Evolutionary conservation across 2,888 invertebrate species (phyloP), one percentile per base, ranked within the genome.

Genomic region (Cosmia trapezina): DNA sequence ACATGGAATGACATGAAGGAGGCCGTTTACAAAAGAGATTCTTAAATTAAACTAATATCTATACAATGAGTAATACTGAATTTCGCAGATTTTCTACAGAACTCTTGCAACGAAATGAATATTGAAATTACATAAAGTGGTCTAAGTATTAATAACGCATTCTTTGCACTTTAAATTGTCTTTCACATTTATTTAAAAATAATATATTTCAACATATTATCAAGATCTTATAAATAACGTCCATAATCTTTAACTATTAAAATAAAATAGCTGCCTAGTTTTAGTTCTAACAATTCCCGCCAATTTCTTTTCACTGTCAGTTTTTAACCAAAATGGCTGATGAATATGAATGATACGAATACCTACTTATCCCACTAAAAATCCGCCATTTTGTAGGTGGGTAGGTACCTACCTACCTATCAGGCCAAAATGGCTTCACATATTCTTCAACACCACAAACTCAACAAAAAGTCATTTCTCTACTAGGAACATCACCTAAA

Each of bases 401-500:
- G 8, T 17, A 3, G 3, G 28, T 28, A 28, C 28, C 28, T 28
- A 28, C 28, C 28, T 28, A 28, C 28, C 28, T 28, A 19, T 12
- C 63, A 33, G 37, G 33, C 19, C 49, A 62, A 66, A 28, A 77
- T 57, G 51, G 56, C 61, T 37, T 53, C n/a, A 37, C 11, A 37
- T 37, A 53, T 22, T 41, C 22, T 45, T 61, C 14, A 70, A 19
- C 28, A 43, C 43, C 37, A 14, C n/a, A 61, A 64, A 47, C 17
- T 1, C 17, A 61, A 28, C 37, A 61, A 14, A 71, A 73, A 37
- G 1, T 49, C 14, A 8, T 33, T 61, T 11, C 11, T 19, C 37
- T 70, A 64, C 17, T 71, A 72, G 62, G 57, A 73, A 72, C 60
- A 74, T 53, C 71, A 72, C 45, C 72, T 78, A 93, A 49, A 93